Percentiles rank a stretch among this genome's conserved stretches.
phyloP scores from a whole-genome alignment of 1,140 invertebrate species.

The Druon quercuslanigerum region DNA sequence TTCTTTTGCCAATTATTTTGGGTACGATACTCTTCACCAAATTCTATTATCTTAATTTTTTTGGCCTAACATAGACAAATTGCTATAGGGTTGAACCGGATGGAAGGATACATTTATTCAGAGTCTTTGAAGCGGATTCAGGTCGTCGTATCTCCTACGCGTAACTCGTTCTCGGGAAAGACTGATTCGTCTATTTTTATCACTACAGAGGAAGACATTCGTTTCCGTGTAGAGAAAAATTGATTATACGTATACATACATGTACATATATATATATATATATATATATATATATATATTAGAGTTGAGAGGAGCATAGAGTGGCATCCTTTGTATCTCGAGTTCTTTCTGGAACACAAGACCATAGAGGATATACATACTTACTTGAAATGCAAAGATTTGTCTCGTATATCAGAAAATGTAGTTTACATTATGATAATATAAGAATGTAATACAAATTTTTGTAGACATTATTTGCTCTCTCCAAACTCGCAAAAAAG shows the following conservation, averaged over 20 bases:
- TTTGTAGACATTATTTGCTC: not conserved
- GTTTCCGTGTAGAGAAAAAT: constrained; percentile 12
- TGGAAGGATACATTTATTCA: not conserved
- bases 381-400: constrained; percentile 9
- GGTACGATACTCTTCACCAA: too few relatives aligned
- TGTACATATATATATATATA: not conserved
- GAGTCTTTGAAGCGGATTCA: not conserved
- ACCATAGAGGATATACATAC: not conserved
- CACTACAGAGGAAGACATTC: constrained; percentile 18
- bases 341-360: constrained; percentile 19
- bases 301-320: not conserved
- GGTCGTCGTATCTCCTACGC: not conserved
- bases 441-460: not conserved
- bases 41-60: too few relatives aligned
- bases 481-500: too few relatives aligned
- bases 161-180: constrained; percentile 4
- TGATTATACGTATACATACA: constrained; percentile 2
- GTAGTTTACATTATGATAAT: not conserved
- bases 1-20: too few relatives aligned
- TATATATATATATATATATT: not conserved
- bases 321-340: not conserved
- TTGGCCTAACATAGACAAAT: too few relatives aligned
- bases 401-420: constrained; percentile 10
- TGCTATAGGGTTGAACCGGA: not conserved
- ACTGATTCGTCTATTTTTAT: constrained; percentile 31